Conservation (phyloP, 2,113 vertebrate genomes). For the Heliornis fulica region DNA sequence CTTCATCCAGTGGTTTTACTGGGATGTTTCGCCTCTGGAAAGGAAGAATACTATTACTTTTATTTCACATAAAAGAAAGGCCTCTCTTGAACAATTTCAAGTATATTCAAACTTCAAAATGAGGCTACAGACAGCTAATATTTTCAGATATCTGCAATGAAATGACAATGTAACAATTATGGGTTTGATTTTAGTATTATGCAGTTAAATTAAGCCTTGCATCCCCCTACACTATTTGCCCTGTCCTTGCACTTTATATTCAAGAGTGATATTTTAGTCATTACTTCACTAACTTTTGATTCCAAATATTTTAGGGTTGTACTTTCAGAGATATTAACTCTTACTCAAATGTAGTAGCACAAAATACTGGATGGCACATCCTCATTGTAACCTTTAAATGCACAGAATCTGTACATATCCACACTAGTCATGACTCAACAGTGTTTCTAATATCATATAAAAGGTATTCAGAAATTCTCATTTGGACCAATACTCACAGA, state of each 20-base stretch:
- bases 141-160: not conserved
- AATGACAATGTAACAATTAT: not conserved
- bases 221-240: not conserved
- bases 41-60: not conserved
- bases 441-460: not conserved
- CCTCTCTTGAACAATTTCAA: not conserved
- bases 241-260: not conserved
- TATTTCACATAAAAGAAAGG: not conserved
- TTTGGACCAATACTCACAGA: not conserved
- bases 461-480: not conserved
- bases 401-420: not conserved
- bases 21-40: constrained; percentile 88
- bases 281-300: not conserved
- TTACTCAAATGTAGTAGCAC: not conserved
- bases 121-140: not conserved
- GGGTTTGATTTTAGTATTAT: not conserved
- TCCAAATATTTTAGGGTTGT: not conserved
- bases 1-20: constrained; percentile 81
- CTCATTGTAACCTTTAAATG: not conserved
- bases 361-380: not conserved
- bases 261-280: not conserved
- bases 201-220: not conserved
- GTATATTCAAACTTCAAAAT: not conserved
- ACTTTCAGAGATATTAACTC: not conserved
- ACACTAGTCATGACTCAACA: not conserved